Base-by-base conservation (phyloP, 2,113 vertebrate genomes). In the Oreochromis aureus region DNA sequence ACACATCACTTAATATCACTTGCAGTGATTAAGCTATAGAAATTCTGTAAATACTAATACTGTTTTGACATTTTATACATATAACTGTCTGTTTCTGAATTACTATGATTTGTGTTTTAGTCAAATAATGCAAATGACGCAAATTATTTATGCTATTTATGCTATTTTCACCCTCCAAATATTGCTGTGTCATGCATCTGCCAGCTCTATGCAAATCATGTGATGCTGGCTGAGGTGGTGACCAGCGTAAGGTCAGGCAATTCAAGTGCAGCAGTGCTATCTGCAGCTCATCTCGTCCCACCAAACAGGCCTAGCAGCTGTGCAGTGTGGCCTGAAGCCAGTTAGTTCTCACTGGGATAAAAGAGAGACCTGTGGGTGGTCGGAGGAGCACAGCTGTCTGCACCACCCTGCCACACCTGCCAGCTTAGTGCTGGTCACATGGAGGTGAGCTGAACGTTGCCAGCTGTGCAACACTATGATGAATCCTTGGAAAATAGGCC, bases 371-470 rank as follows among this genome's bases (percentile, higher is more conserved):
- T 89, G 82, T 86, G 63, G 53, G 1, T 30, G 87, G 84, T 63
- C 87, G 53, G 84, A 89, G 76, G 53, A 27, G 73, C 90, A 79
- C 91, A 89, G 93, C 90, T 92, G 91, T 86, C 88, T 69, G 71
- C 9, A 3, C 24, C 10, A 34, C 84, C 55, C 76, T 69, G 79
- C 63, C 84, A 86, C 89, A 89, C 90, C 73, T 87, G 88, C 86
- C 90, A 82, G 91, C 85, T 85, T 80, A 88, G 46, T 39, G 86
- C 58, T n/a, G 85, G 89, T 79, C 83, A 81, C 79, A 81, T 18
- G 5, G 32, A 85, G 84, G 80, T 36, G 2, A 54, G 78, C 44
- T 53, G 83, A 83, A 53, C 10, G 46, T 81, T 46, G 85, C 87
- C 86, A 83, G 88, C 86, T 92, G 82, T 81, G 86, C 7, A 1